Base-by-base conservation (phyloP, 2,113 vertebrate species). In the Aleadryas rufinucha region DNA sequence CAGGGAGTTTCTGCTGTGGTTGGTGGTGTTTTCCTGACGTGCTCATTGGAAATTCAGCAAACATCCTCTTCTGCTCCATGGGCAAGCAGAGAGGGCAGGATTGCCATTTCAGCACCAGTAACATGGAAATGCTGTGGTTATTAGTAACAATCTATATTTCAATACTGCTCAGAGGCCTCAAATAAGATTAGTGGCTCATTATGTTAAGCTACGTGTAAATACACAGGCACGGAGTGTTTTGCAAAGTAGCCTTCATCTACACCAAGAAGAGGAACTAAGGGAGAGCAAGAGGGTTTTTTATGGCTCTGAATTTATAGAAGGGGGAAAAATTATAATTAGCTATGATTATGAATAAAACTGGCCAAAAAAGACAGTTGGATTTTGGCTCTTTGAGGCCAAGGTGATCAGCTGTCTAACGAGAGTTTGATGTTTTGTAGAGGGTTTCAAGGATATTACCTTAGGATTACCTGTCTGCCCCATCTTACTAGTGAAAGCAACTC, bases 141-240 rank as follows among this genome's bases (percentile, higher is more conserved):
- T 93, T 96, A 92, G 75, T 91, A 75, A 63, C 60, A 87, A 84
- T 94, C 83, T 89, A 6, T 88, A 57, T 90, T 92, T 89, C 93
- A 84, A 22, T 81, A 61, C 49, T 82, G 52, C 56, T 88, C 18
- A 2, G 56, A 92, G 79, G 52, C 52, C 79, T 77, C 85, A 89
- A 71, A 88, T 70, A 87, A 86, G 76, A 84, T 94, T 90, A 91
- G 79, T 80, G 59, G 68, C 75, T 94, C 79, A 44, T 88, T 95
- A 64, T 68, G 87, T 92, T 89, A 89, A 95, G 75, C 63, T 70
- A 57, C 54, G 50, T 49, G 59, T 91, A 96, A 96, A 96, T 66
- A 95, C 61, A 85, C 37, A 90, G 49, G 52, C 69, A 87, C 1
- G 3, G 39, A 60, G 24, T 75, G 18, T 65, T 95, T 68, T 71